Base-by-base conservation (phyloP, 2,888 invertebrate species). In the Calephelis perditalis region DNA sequence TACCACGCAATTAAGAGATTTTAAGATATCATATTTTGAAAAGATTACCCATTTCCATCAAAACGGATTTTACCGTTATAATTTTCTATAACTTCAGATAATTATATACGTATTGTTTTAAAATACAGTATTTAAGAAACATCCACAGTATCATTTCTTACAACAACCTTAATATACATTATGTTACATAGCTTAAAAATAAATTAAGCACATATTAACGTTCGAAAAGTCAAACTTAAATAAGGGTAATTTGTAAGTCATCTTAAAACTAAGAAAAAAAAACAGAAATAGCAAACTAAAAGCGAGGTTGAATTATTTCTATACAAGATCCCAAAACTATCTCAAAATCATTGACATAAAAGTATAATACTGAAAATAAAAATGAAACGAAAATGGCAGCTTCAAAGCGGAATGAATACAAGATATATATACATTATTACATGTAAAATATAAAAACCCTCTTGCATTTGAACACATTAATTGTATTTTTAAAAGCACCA, bases 311-410 rank as follows among this genome's bases (percentile, higher is more conserved):
- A 55, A 62, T 63, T 63, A 68, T 63, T 68, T 62, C 61, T 63
- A 59, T 62, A 37, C 11, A 54, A 43, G 43, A 44, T n/a, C 45
- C 46, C 46, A 57, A 46, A 56, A 43, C 15, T 40, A 58, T 61
- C 56, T 58, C 62, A 67, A 64, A 67, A 65, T 60, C 58, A 62
- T 56, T 58, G 66, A 49, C 9, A 49, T 35, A 49, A 49, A 49
- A 49, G 26, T 49, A 49, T 77, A 79, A 79, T 78, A 79, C 79
- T 79, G 78, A 73, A 72, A 67, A 63, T 56, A 47, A 62, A 56
- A 65, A 57, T 57, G 65, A 56, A 65, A 59, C 73, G 65, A 56
- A 65, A 72, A 68, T 75, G 80, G 79, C 79, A 79, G 78, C 73
- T 65, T 63, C 5, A 61, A 59, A 57, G 62, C 67, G 72, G 71